phyloP scores from a whole-genome alignment of 2,888 invertebrate species.

The Drosophila helvetica region DNA sequence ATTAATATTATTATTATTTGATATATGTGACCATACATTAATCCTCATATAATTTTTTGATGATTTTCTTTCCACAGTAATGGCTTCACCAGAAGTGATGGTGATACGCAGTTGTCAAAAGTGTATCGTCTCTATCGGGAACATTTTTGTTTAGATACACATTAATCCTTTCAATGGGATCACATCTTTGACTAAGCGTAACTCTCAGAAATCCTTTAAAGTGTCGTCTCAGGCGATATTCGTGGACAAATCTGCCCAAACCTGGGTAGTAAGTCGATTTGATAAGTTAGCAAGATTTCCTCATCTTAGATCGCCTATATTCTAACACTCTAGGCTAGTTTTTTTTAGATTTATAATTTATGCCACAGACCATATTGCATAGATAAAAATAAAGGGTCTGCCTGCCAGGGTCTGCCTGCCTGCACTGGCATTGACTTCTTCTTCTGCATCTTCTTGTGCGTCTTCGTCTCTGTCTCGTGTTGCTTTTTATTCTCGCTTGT shows the following conservation, averaged over 20 bases:
- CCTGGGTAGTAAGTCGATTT: too few relatives aligned
- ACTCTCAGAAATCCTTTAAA: not conserved
- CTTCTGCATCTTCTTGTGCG: not conserved
- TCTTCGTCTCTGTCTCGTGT: not conserved
- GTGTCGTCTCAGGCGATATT: not conserved
- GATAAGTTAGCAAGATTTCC: too few relatives aligned
- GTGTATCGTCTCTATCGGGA: too few relatives aligned
- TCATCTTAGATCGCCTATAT: not conserved
- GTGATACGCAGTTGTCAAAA: too few relatives aligned
- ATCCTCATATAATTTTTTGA: too few relatives aligned
- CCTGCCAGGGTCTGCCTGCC: slow-evolving; percentile 28
- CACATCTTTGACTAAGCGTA: too few relatives aligned
- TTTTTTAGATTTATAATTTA: not conserved
- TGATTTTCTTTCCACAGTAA: too few relatives aligned
- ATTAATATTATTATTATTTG: too few relatives aligned
- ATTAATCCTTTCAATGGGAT: too few relatives aligned
- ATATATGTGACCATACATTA: too few relatives aligned
- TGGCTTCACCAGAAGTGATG: too few relatives aligned
- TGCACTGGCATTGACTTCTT: slow-evolving; percentile 32
- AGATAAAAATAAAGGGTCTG: not conserved
- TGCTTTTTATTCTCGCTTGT: slow-evolving; percentile 23
- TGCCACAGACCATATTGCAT: not conserved
- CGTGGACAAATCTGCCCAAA: not conserved
- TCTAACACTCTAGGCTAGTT: slow-evolving; percentile 12
- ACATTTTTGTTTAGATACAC: too few relatives aligned